Base-by-base conservation (phyloP, 2,888 invertebrate species). In the Leistus spinibarbis region DNA sequence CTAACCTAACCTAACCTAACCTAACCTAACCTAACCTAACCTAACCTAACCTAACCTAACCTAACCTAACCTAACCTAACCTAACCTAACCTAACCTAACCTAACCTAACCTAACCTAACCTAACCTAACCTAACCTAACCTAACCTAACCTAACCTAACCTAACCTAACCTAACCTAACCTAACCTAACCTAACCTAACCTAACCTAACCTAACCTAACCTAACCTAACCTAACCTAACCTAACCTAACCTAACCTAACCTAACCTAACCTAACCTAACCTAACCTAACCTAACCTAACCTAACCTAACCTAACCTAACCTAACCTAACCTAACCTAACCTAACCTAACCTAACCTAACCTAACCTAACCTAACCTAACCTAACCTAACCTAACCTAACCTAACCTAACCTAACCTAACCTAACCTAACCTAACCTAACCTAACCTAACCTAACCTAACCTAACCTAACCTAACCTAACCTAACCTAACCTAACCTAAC, bases 401-500 rank as follows among this genome's bases (percentile, higher is more conserved):
- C 57, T 20, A 19, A 57, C 17, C 57, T 20, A 19, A 57, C 17
- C 57, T 20, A 19, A 68, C 63, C 76, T 27, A 27, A 27, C 27
- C 27, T 27, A 27, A 27, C 27, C 27, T 27, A 27, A 27, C 27
- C 27, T 27, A 80, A 79, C 80, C 79, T 79, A 79, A 80, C 75
- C 75, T 75, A 75, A 75, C 75, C 75, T 75, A 78, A 75, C 75
- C 75, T 75, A 75, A 75, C 75, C 75, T 69, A 75, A 75, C 75
- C 75, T 75, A 75, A 74, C 74, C 74, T 74, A 74, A 77, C 77
- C 77, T 76, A 77, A 77, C 77, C 76, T 76, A 77, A 77, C 76
- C 77, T 77, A 78, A 77, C 78, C 77, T 70, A 54, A 74, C 63
- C 63, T 70, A 65, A 64, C 70, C 57, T 40, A 75, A 75, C 76